A percentile compares a stretch with the other conserved stretches of the same genome.
Conservation (phyloP, 2,113 vertebrate species). For the Recurvirostra avosetta region DNA sequence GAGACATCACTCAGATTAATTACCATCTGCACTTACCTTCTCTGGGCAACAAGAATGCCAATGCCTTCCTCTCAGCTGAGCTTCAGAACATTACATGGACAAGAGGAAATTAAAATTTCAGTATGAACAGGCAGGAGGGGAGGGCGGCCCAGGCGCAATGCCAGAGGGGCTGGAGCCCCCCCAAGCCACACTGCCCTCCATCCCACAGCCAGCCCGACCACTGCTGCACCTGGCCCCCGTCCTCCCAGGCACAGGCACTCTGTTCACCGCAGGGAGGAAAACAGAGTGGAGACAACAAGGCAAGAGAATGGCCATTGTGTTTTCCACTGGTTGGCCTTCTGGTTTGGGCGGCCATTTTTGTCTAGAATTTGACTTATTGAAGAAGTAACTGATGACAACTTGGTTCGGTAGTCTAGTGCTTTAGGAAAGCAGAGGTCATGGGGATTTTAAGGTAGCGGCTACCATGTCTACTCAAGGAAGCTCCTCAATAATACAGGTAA, state of each 20-base stretch:
- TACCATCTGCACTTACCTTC: neutral
- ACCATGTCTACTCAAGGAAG: neutral
- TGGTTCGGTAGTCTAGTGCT: fast-evolving
- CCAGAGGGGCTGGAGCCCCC: neutral
- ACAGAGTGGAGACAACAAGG: neutral
- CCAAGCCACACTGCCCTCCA: fast-evolving
- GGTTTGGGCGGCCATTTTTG: neutral
- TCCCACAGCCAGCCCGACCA: neutral
- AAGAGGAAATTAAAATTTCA: neutral
- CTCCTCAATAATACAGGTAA: neutral
- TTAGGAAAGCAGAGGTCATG: neutral
- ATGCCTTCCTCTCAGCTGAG: fast-evolving
- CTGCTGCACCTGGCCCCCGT: fast-evolving
- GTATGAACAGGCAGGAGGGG: neutral
- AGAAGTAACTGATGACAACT: neutral
- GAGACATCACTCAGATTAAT: neutral
- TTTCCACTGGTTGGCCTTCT: neutral
- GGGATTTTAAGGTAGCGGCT: neutral
- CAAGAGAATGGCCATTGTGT: neutral
- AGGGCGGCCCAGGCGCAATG: neutral
- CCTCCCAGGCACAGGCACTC: fast-evolving
- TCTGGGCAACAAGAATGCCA: neutral
- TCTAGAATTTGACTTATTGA: neutral
- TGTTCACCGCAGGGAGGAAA: neutral
- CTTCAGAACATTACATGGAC: fast-evolving